Percentiles rank a stretch among this genome's conserved stretches.
These are phyloP conservation scores for Rhinopomastus cyanomelas DNA, from an alignment of 2,113 vertebrate species.

Conservation along the genomic window DNA sequence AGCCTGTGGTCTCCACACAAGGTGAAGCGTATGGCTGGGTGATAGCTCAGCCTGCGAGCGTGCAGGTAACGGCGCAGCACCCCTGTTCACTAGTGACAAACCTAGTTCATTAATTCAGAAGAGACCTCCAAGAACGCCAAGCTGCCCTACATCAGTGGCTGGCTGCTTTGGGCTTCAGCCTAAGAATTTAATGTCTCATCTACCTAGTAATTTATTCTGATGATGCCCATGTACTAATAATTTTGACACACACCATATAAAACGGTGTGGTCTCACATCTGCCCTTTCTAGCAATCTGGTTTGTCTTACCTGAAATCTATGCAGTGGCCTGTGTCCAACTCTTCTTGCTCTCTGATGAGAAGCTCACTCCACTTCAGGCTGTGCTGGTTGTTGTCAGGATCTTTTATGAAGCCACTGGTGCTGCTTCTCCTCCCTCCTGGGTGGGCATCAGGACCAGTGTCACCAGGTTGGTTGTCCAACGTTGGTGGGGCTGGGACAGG, in stretches of 20 bases:
- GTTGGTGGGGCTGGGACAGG: slow-evolving; percentile 14
- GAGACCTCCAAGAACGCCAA: rapidly evolving
- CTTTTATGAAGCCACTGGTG: slow-evolving; percentile 5
- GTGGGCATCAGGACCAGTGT: no score
- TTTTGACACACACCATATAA: rapidly evolving
- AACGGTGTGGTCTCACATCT: rapidly evolving
- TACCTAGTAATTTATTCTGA: not conserved
- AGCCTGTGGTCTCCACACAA: rapidly evolving
- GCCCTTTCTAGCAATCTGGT: not conserved
- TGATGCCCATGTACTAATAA: no score
- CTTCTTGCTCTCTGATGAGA: not conserved
- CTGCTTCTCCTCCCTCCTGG: not conserved
- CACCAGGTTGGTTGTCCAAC: not conserved
- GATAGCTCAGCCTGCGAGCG: not conserved
- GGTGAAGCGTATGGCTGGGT: no score
- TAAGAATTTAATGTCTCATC: not conserved
- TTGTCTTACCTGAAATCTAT: not conserved
- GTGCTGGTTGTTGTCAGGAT: not conserved
- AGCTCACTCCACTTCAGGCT: slow-evolving; percentile 22
- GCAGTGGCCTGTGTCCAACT: not conserved
- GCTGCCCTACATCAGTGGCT: no score
- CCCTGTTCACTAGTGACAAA: not conserved
- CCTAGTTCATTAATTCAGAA: not conserved
- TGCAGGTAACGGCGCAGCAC: rapidly evolving
- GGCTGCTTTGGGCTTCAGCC: not conserved